Evolutionary conservation across 2,888 invertebrate genomes (phyloP), one percentile per base, ranked within the genome.

Genomic region (Acrocyrtus sp.): DNA sequence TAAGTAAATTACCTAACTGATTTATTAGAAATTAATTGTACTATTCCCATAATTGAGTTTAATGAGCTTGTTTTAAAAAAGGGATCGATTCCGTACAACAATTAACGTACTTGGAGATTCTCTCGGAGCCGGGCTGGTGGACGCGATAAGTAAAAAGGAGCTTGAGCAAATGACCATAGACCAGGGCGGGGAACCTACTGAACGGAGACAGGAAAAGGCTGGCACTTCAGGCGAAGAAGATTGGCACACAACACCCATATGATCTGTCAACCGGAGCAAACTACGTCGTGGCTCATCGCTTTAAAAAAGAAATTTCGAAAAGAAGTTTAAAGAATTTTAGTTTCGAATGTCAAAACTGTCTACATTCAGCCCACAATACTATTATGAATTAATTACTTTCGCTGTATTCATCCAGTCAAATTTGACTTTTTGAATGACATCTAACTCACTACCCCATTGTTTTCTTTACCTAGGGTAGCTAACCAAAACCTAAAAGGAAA

Each of bases 71-170:
- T 19, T 19, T 10, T 48, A 5, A 34, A 34, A 34, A 51, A 81
- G 81, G 74, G 81, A 81, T 63, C 78, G 81, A 61, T 81, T 81
- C 78, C 76, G 81, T 61, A 88, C 88, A 0, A 84, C 86, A 68
- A 86, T 97, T 82, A 98, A 98, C 85, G 98, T 98, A 34, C 90
- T 96, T 85, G 97, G 98, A 82, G 98, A 98, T 84, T 93, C 95
- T 12, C 86, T 97, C 72, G 98, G 98, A 47, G 96, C 97, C 50
- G 94, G 93, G 69, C 90, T 98, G 62, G 96, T 98, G 29, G 90
- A 93, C 82, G 90, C 93, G 80, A 87, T 96, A 77, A 94, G 94
- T 70, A 89, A 90, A 82, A 89, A 89, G 12, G 95, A 95, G 82
- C 85, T 92, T 72, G 86, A 85, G 21, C 81, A 83, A 41, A 76